Evolutionary conservation across 2,888 invertebrate species (phyloP).

Genomic region (Drosophila infuscata): DNA sequence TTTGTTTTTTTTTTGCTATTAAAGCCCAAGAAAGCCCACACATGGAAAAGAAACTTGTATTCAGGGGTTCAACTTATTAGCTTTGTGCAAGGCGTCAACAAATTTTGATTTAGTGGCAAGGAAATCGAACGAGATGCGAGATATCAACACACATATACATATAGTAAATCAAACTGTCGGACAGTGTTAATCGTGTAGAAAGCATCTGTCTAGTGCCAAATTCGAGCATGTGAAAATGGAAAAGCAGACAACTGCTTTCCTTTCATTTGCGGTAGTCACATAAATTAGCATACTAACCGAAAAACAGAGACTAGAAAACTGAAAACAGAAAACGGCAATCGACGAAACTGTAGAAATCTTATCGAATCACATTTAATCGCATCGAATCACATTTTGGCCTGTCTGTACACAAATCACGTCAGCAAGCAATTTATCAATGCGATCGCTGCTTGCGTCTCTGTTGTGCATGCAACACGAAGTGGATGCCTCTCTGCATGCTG

Average conservation of each 20-base stretch:
- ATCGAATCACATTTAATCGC: constrained; percentile 54
- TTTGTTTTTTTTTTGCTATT: neutral
- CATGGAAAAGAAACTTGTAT: neutral
- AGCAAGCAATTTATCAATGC: constrained; percentile 69
- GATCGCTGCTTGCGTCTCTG: constrained; percentile 13
- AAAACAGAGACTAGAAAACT: constrained; percentile 18
- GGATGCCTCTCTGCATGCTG: constrained; percentile 50
- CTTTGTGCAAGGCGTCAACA: constrained; percentile 4
- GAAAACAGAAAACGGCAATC: constrained; percentile 17
- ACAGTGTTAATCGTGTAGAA: constrained; percentile 69
- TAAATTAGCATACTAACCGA: constrained; percentile 63
- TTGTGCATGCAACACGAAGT: constrained; percentile 63
- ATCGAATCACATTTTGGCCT: constrained; percentile 26
- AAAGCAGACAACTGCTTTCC: constrained; percentile 28
- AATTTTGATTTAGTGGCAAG: constrained; percentile 31
- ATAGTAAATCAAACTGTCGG: constrained; percentile 66
- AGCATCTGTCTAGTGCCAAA: constrained; percentile 58
- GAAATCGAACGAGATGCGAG: constrained; percentile 32
- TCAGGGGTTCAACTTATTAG: constrained; percentile 25
- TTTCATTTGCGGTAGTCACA: constrained; percentile 56
- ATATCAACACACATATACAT: constrained; percentile 33
- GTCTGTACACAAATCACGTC: constrained; percentile 75
- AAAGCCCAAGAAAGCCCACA: constrained; percentile 4
- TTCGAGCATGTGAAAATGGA: constrained; percentile 37
- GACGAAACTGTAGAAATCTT: constrained; percentile 46